Base-by-base conservation (phyloP, 2,797 vertebrate species). In the Anguilla megastoma region DNA sequence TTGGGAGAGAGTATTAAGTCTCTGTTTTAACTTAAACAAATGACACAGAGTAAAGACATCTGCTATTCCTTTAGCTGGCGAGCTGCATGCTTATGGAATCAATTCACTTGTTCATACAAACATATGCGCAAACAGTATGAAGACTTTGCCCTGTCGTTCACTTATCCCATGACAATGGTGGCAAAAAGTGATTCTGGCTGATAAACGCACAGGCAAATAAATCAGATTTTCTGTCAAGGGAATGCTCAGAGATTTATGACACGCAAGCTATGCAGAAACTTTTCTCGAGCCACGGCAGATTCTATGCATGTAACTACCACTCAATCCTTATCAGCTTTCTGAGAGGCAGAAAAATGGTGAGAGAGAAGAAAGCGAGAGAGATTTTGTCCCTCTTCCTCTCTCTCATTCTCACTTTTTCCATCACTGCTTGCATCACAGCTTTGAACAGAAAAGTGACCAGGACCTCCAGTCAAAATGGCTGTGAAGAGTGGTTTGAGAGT, bases 191-290 rank as follows among this genome's bases (percentile, higher is more conserved):
- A 89, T 89, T 84, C 86, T 24, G 24, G 88, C 87, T 89, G 89
- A 91, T 91, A 80, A 58, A 87, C 85, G 69, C 84, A 76, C 79
- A 84, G 74, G 87, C 88, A 88, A 86, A 84, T 27, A n/a, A 86
- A 87, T 54, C 87, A 30, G 79, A 85, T 85, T 82, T 50, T 82
- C 60, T 87, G 63, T 88, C 86, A 41, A 45, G 82, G 86, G 88
- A 89, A 90, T 66, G 80, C 71, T 87, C 86, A 63, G 56, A 86
- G 88, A 91, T 87, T 88, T 86, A 90, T 90, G 9, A 85, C 85
- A 79, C 45, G 54, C 87, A 84, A 54, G 79, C 87, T 83, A 69
- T 71, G 66, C 63, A 89, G 87, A 86, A 89, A 88, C 86, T 60
- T 45, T 52, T n/a, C 41, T 48, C 45, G 24, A 24, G 33, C 4